Evolutionary conservation across 1,140 invertebrate species (phyloP).

Genomic region (Copidosoma floridanum): DNA sequence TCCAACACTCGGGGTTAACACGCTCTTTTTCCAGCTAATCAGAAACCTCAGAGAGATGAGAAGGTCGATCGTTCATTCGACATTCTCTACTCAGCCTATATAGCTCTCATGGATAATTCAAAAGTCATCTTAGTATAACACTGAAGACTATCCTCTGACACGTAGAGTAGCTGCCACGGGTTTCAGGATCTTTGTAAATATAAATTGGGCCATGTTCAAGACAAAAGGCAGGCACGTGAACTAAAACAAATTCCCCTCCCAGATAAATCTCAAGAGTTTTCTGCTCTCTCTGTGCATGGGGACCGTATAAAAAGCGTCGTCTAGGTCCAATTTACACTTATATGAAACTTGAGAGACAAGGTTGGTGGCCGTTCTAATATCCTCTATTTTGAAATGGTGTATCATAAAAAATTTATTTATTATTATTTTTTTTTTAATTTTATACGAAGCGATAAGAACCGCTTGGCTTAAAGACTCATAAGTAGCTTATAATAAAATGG

Average conservation of each 20-base stretch:
- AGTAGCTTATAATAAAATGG: too few relatives aligned
- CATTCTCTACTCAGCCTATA: too few relatives aligned
- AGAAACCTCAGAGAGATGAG: too few relatives aligned
- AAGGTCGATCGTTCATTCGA: too few relatives aligned
- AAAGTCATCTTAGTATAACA: background rate
- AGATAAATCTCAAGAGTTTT: slow-evolving; percentile 16
- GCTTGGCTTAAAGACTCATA: too few relatives aligned
- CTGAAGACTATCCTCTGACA: background rate
- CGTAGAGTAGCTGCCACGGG: background rate
- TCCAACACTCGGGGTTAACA: too few relatives aligned
- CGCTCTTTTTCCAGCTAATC: too few relatives aligned
- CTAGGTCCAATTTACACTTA: background rate
- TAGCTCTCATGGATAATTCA: too few relatives aligned
- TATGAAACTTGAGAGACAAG: background rate
- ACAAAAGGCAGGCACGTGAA: slow-evolving; percentile 7
- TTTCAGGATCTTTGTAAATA: background rate
- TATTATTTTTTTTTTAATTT: too few relatives aligned
- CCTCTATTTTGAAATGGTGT: background rate
- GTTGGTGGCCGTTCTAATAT: background rate
- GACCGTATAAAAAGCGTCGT: slow-evolving; percentile 7
- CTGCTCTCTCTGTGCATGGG: background rate
- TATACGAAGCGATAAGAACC: too few relatives aligned
- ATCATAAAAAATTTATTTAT: background rate
- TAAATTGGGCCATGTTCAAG: background rate
- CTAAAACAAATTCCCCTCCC: background rate